phyloP scores from a whole-genome alignment of 2,888 invertebrate genomes.

The Heteropelma amictum region DNA sequence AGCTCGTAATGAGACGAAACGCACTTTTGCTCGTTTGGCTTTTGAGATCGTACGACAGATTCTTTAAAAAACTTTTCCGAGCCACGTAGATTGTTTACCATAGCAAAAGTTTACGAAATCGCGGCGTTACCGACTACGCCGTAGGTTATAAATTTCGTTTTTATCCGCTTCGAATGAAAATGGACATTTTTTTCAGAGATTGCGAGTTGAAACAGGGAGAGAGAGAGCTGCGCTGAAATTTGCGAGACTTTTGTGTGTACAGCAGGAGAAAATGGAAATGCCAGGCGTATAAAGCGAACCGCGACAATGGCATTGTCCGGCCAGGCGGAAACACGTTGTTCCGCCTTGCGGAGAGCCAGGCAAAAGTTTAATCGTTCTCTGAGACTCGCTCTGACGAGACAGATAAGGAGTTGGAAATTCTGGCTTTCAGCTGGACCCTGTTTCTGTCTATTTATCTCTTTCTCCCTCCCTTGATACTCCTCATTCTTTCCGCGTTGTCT shows the following conservation, averaged over 20 bases:
- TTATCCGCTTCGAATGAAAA: background rate
- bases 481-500: slow-evolving; percentile 7
- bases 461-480: background rate
- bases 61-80: no score
- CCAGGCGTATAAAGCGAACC: slow-evolving; percentile 8
- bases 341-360: slow-evolving; percentile 47
- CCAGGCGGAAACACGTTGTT: slow-evolving; percentile 56
- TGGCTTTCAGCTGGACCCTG: slow-evolving; percentile 20
- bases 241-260: background rate
- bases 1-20: no score
- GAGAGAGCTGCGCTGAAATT: background rate
- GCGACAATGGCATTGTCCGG: slow-evolving; percentile 59
- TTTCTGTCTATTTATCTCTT: background rate
- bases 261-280: slow-evolving; percentile 31
- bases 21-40: no score
- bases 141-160: no score
- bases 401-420: slow-evolving; percentile 60
- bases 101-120: no score
- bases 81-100: no score
- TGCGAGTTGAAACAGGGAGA: background rate
- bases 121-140: no score
- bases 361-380: slow-evolving; percentile 64
- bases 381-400: slow-evolving; percentile 50
- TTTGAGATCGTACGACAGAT: no score
- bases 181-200: background rate